Percentiles rank a stretch among this genome's conserved stretches.
These are phyloP conservation scores for Coelopa pilipes DNA, from an alignment of 2,888 invertebrate genomes.

Conservation along the genomic window DNA sequence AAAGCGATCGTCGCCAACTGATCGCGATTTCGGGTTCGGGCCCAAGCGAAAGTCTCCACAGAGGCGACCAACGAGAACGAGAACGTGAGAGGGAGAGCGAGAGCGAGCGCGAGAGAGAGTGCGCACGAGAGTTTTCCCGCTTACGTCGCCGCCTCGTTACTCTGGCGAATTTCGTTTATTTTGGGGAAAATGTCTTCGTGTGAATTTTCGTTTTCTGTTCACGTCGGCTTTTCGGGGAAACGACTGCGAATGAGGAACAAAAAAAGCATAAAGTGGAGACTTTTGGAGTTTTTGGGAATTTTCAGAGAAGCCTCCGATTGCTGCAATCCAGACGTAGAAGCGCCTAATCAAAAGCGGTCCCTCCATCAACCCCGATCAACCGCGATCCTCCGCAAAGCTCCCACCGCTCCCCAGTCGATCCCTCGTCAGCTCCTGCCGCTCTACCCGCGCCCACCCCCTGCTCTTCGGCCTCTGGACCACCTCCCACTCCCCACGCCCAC, in stretches of 20 bases:
- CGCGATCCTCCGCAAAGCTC: no score
- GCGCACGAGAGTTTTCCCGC: background rate
- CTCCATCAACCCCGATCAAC: no score
- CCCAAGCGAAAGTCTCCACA: background rate
- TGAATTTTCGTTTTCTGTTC: background rate
- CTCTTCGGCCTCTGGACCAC: no score
- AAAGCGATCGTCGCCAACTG: slow-evolving; percentile 60
- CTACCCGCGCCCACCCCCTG: no score
- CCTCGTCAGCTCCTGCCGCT: no score
- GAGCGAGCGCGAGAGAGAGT: background rate
- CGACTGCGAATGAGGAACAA: no score
- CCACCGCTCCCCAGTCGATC: no score
- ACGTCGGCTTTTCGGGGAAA: background rate
- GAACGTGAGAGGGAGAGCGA: background rate
- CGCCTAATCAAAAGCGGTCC: no score
- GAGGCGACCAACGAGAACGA: background rate
- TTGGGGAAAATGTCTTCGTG: background rate
- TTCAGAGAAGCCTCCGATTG: no score
- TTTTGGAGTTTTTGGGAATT: no score
- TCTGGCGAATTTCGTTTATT: background rate
- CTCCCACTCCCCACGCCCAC: no score
- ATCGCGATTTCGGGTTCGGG: slow-evolving; percentile 35
- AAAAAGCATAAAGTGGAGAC: background rate
- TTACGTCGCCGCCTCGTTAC: background rate
- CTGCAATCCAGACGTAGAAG: no score